Conservation (phyloP, 2,113 vertebrate genomes). For the Heterochromis multidens region DNA sequence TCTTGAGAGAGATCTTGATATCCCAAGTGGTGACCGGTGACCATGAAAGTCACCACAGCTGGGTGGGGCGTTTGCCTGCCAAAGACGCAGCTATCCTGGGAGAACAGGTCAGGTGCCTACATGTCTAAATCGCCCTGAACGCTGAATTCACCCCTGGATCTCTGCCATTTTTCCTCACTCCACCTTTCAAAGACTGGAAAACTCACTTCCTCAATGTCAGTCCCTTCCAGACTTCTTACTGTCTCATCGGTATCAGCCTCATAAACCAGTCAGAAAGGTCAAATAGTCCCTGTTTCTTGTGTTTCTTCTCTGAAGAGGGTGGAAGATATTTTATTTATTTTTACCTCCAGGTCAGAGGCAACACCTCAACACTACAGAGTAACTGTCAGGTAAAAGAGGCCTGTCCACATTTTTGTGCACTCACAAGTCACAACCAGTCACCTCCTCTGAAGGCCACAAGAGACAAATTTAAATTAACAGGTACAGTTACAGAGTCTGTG, state of each 20-base stretch:
- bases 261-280: background rate
- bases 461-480: background rate
- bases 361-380: background rate
- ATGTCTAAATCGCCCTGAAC: background rate
- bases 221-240: background rate
- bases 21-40: background rate
- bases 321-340: background rate
- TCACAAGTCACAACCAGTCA: background rate
- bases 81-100: background rate
- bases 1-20: background rate
- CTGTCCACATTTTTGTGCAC: background rate
- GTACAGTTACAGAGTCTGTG: background rate
- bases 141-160: background rate
- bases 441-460: rapidly evolving
- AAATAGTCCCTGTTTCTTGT: background rate
- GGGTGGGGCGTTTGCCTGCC: background rate
- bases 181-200: background rate
- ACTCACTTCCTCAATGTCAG: background rate
- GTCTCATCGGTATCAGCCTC: background rate
- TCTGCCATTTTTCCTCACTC: background rate
- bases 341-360: background rate
- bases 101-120: background rate
- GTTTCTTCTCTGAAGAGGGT: background rate
- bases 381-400: background rate
- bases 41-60: background rate